Evolutionary conservation across 2,797 vertebrate species (phyloP), one percentile per base, ranked within the genome.

Genomic region (Kryptopterus vitreolus): DNA sequence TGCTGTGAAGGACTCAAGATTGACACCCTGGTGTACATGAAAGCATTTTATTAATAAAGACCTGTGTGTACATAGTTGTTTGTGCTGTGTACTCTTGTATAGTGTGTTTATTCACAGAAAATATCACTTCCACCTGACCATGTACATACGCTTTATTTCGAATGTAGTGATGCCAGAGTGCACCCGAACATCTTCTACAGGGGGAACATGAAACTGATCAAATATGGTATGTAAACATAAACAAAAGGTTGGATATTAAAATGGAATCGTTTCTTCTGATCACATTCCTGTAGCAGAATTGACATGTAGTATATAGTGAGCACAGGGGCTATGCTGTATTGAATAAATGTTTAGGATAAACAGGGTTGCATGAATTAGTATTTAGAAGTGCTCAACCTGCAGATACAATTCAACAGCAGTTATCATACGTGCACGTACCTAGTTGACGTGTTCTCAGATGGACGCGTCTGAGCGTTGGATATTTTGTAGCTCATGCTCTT

Each of bases 11-110:
- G 72, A 43, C n/a, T 59, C 4, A 9, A 74, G n/a, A 74, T 43
- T 15, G 31, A 46, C 48, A 53, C 63, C 33, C 33, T 59, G 53
- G 38, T n/a, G 26, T 78, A 70, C 77, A 71, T 70, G 29, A 82
- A 78, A 62, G 26, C 77, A 68, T 82, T 82, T 82, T 82, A 82
- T 79, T 79, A 83, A 76, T 83, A 83, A 82, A 79, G 13, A 62
- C 48, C 58, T 79, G 76, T 74, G 76, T 78, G 68, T 72, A 52
- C 29, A 68, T 48, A 52, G 7, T 24, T 4, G 31, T 29, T 70
- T 62, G 53, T 48, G 38, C 57, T 7, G 20, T 29, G 50, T 8
- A n/a, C 22, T 77, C 53, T 77, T 66, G 26, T 26, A 58, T 20
- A 31, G 31, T 65, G 1, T 57, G 52, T n/a, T 35, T n/a, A 57